Base-by-base conservation (phyloP, 1,140 invertebrate species). In the Tribolium madens region DNA sequence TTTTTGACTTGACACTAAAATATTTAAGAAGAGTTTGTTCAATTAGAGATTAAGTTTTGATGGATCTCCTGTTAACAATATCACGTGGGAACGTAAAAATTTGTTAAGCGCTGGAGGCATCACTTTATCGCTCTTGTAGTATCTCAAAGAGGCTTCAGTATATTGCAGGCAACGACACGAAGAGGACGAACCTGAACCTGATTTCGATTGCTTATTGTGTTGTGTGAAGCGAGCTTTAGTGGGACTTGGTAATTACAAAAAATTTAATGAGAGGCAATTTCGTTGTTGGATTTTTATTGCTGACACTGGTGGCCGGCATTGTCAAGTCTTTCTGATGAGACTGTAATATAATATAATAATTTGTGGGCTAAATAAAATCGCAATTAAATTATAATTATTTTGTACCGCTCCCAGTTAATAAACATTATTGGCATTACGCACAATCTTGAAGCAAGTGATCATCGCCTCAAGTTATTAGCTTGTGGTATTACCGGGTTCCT, bases 401-500 rank as follows among this genome's bases (percentile, higher is more conserved):
- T 52, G 18, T 72, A 72, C 70, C 70, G 70, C 70, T 72, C 70
- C 70, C 50, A 72, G 70, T 72, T 72, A 72, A 72, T 72, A 72
- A 72, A 72, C 46, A 72, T 72, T 72, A 72, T 72, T 72, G 70
- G 46, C 70, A 72, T 72, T 72, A 72, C 70, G 70, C 70, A 72
- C 70, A 72, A 52, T 72, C 70, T 72, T 72, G 70, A 72, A 72
- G 57, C 57, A 33, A 77, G 75, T 79, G 75, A 79, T 76, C 74
- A 76, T 79, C 64, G 75, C 77, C 77, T 50, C 52, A 60, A 77
- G 75, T 79, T 79, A 81, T 81, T 79, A 81, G 68, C 78, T 78
- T 81, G 78, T 80, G 80, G 53, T 80, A 81, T 80, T 81, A 79
- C 80, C 76, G 76, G 73, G 79, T 81, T 78, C 79, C 76, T 60